Conservation (phyloP, 1,140 invertebrate genomes). For the Drosophila baimaii region DNA sequence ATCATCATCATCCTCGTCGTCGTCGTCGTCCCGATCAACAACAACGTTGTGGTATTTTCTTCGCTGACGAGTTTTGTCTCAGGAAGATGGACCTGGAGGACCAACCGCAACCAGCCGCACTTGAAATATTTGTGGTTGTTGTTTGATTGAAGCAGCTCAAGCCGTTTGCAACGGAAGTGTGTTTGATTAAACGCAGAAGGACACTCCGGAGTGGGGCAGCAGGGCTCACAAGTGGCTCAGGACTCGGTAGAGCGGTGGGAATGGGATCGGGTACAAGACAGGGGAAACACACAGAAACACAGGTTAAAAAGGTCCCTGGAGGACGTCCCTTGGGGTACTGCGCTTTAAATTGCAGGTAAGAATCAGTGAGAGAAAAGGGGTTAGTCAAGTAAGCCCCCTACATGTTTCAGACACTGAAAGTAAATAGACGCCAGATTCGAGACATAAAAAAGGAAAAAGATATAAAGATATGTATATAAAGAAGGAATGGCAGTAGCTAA, state of each 20-base stretch:
- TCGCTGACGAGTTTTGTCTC: constrained; percentile 76
- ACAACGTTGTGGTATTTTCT: constrained; percentile 75
- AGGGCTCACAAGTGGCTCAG: constrained; percentile 18
- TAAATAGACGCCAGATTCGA: not conserved
- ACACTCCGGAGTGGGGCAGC: constrained; percentile 49
- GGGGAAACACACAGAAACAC: constrained; percentile 23
- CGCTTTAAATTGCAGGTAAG: constrained; percentile 66
- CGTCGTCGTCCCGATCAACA: constrained; percentile 48
- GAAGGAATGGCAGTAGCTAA: not conserved
- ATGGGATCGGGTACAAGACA: constrained; percentile 2
- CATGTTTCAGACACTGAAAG: constrained; percentile 5
- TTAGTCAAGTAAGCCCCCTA: not conserved
- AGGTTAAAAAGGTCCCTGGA: constrained; percentile 31
- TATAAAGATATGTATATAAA: not conserved
- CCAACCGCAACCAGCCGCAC: constrained; percentile 60
- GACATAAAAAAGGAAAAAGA: not conserved
- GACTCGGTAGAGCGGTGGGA: constrained; percentile 23
- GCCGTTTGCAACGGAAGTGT: constrained; percentile 80
- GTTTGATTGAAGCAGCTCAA: constrained; percentile 81
- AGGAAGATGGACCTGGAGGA: constrained; percentile 27
- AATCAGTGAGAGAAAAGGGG: not conserved
- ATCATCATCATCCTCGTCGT: constrained; percentile 51
- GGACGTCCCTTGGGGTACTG: constrained; percentile 18
- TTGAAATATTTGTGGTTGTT: constrained; percentile 82
- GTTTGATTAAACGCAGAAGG: constrained; percentile 79